These are phyloP conservation scores for Diphyllodes magnificus DNA, from an alignment of 2,113 vertebrate genomes.

Conservation along the genomic window DNA sequence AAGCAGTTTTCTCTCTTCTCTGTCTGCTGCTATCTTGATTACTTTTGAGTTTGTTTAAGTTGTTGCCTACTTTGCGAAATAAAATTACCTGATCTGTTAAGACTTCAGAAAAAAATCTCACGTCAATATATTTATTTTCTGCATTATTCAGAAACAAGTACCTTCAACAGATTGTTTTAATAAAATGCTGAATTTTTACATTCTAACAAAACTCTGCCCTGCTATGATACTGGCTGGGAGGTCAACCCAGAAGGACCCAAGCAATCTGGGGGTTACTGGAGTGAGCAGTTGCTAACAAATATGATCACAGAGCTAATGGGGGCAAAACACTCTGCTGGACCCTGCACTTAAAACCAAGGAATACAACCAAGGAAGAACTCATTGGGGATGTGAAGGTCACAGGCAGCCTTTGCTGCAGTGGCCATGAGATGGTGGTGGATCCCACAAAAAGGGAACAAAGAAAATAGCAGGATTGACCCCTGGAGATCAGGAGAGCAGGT, in stretches of 20 bases:
- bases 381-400: not conserved
- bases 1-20: not conserved
- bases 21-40: not conserved
- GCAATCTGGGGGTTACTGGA: not conserved
- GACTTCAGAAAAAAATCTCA: not conserved
- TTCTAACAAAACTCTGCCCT: not conserved
- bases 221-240: not conserved
- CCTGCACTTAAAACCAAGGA: not conserved
- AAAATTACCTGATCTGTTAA: not conserved
- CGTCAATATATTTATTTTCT: not conserved
- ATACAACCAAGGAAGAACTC: not conserved
- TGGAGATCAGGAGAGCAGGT: not conserved
- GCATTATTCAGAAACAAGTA: not conserved
- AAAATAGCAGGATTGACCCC: not conserved
- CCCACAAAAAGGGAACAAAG: not conserved
- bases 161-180: not conserved
- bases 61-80: not conserved
- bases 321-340: not conserved
- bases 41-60: not conserved
- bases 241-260: not conserved
- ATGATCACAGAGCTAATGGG: not conserved
- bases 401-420: not conserved
- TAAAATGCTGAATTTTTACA: not conserved
- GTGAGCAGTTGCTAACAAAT: not conserved
- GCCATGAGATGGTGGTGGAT: not conserved